Conservation (phyloP, 2,113 vertebrate genomes). For the Kryptolebias marmoratus region DNA sequence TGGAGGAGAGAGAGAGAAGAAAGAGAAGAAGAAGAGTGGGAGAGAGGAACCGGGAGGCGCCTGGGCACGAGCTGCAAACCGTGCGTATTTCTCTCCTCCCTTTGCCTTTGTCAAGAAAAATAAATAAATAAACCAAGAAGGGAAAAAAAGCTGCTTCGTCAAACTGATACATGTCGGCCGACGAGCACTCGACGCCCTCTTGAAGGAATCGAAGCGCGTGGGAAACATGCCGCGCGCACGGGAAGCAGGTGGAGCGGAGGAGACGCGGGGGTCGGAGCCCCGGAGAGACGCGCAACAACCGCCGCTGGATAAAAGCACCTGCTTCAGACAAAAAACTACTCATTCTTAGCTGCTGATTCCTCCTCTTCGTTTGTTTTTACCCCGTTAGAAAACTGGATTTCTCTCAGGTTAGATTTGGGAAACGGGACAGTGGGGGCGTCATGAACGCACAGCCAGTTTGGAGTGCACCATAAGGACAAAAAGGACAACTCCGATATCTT, state of each 20-base stretch:
- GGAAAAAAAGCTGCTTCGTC: constrained; percentile 3
- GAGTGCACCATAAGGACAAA: constrained; percentile 6
- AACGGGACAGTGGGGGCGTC: background rate
- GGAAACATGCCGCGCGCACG: constrained; percentile 45
- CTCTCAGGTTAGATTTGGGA: background rate
- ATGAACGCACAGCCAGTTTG: constrained; percentile 28
- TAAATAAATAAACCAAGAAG: no score
- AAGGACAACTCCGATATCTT: constrained; percentile 3
- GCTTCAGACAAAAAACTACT: constrained; percentile 35
- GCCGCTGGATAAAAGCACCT: constrained; percentile 43
- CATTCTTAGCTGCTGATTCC: background rate
- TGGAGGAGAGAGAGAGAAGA: background rate
- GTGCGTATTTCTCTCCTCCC: constrained; percentile 5
- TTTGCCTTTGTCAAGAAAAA: no score
- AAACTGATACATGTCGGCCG: background rate
- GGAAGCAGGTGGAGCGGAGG: constrained; percentile 72
- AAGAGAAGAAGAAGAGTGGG: background rate
- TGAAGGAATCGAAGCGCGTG: constrained; percentile 18
- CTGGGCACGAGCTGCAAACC: constrained; percentile 12
- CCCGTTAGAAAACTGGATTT: constrained; percentile 18
- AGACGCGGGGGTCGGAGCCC: constrained; percentile 38
- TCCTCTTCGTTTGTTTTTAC: background rate
- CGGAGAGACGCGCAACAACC: constrained; percentile 37
- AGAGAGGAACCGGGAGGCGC: background rate
- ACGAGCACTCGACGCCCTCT: constrained; percentile 13